Evolutionary conservation across 1,140 invertebrate species (phyloP).

Genomic region (Conopomorpha cramerella): DNA sequence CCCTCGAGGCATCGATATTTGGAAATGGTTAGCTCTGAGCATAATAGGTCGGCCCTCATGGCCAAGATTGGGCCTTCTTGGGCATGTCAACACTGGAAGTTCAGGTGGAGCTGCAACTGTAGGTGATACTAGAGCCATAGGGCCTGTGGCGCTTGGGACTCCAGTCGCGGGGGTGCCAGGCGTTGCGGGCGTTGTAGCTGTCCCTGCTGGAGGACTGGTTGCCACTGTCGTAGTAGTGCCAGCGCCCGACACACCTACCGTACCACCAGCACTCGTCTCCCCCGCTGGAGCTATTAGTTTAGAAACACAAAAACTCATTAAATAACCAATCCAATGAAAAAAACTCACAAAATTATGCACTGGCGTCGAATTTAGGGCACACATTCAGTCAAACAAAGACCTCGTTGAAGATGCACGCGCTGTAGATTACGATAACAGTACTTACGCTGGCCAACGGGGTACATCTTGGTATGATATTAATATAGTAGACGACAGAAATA

Average conservation of each 20-base stretch:
- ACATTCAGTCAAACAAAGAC: neutral
- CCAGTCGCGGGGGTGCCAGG: conserved; percentile 21
- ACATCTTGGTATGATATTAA: neutral
- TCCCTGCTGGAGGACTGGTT: conserved; percentile 19
- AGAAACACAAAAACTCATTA: neutral
- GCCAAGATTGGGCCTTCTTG: conserved; percentile 87
- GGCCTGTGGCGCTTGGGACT: conserved; percentile 24
- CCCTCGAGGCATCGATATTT: conserved; percentile 98
- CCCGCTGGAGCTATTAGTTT: conserved; percentile 38
- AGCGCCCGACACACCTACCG: neutral
- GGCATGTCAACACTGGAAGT: conserved; percentile 79
- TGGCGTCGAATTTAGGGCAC: neutral
- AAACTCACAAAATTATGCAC: too few relatives aligned
- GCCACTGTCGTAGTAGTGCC: conserved; percentile 19
- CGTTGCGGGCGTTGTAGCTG: conserved; percentile 16
- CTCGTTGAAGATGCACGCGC: too few relatives aligned
- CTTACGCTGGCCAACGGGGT: neutral
- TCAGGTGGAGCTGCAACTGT: conserved; percentile 63
- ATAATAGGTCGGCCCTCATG: conserved; percentile 94
- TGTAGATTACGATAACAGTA: too few relatives aligned
- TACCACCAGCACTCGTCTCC: conserved; percentile 29
- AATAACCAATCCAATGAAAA: too few relatives aligned
- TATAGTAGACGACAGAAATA: neutral
- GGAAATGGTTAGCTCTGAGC: conserved; percentile 96
- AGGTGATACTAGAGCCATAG: conserved; percentile 41